Evolutionary conservation across 2,888 invertebrate genomes (phyloP).

Genomic region (Eretmocerus hayati): DNA sequence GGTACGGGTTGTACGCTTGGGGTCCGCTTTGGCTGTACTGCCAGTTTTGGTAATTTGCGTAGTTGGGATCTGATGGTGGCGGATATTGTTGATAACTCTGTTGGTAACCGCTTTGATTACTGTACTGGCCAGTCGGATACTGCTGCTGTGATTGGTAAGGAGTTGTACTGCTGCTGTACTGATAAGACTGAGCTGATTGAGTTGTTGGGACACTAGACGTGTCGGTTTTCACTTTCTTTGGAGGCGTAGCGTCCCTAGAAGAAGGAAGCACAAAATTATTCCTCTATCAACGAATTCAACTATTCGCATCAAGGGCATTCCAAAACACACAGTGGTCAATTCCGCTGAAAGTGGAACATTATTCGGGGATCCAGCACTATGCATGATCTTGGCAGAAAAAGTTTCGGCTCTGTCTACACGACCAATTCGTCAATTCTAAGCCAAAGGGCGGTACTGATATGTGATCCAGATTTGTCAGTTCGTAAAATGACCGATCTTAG

Average conservation of each 20-base stretch:
- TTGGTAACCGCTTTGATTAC: slow-evolving; percentile 50
- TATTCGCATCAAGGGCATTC: too few relatives aligned
- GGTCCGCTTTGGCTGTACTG: slow-evolving; percentile 44
- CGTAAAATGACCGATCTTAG: too few relatives aligned
- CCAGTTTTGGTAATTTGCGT: slow-evolving; percentile 46
- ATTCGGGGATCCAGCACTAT: too few relatives aligned
- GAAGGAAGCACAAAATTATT: not conserved
- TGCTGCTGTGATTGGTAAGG: slow-evolving; percentile 44
- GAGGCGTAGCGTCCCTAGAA: slow-evolving; percentile 40
- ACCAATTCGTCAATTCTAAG: too few relatives aligned
- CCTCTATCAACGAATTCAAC: not conserved
- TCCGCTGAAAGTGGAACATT: too few relatives aligned
- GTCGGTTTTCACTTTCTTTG: slow-evolving; percentile 33
- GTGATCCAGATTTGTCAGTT: too few relatives aligned
- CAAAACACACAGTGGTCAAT: too few relatives aligned
- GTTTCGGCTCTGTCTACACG: too few relatives aligned
- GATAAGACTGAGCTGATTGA: slow-evolving; percentile 40
- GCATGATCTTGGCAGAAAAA: too few relatives aligned
- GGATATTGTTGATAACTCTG: slow-evolving; percentile 47
- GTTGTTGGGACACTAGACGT: slow-evolving; percentile 36
- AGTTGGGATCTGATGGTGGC: slow-evolving; percentile 44
- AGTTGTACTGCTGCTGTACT: slow-evolving; percentile 44
- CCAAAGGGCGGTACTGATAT: too few relatives aligned
- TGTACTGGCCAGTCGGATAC: slow-evolving; percentile 49
- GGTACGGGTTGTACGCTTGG: slow-evolving; percentile 45